Conservation (phyloP, 1,140 invertebrate genomes). For the Globodera rostochiensis region DNA sequence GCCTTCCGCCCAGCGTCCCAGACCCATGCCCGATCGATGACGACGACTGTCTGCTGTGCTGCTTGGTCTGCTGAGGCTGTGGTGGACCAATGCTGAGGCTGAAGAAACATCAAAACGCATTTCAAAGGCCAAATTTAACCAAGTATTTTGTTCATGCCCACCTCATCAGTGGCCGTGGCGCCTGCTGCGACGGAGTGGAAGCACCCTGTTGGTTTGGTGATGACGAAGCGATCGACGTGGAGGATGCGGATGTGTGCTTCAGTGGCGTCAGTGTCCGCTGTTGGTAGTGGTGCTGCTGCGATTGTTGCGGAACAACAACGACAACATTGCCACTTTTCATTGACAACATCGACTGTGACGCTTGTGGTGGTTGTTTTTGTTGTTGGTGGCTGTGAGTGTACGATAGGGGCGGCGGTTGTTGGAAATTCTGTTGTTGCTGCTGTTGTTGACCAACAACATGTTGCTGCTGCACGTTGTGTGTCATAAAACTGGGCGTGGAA, state of each 20-base stretch:
- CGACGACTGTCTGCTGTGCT: background rate
- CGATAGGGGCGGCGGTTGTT: background rate
- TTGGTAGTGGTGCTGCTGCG: background rate
- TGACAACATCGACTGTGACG: background rate
- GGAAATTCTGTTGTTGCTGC: background rate
- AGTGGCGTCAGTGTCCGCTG: background rate
- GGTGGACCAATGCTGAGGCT: background rate
- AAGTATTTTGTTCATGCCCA: background rate
- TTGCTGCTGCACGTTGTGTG: too few species aligned
- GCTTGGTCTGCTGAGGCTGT: background rate
- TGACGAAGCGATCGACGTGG: background rate
- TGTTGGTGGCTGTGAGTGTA: background rate
- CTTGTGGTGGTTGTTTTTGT: background rate
- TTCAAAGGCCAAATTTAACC: too few species aligned
- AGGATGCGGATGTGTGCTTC: too few species aligned
- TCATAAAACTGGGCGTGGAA: background rate
- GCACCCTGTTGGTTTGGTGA: too few species aligned
- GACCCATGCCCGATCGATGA: background rate
- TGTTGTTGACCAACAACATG: background rate
- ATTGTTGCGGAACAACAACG: background rate
- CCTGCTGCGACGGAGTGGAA: background rate
- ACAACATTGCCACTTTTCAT: background rate
- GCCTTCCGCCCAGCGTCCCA: too few species aligned
- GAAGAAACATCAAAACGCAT: background rate
- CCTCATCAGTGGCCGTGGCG: background rate